Conservation (phyloP, 2,888 invertebrate genomes). For the Eumerus sabulonum region DNA sequence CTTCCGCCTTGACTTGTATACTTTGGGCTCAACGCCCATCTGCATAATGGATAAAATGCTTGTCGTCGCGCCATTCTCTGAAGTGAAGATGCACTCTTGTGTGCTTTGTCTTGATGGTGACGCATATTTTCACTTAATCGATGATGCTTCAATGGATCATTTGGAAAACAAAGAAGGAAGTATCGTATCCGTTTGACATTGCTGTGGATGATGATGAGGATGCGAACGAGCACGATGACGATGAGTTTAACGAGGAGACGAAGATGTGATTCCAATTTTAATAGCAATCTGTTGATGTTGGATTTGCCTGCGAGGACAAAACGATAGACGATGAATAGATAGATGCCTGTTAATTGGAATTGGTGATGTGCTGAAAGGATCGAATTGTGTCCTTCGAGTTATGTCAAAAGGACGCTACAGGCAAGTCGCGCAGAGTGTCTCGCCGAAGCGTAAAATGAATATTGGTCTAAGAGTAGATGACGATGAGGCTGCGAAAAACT, state of each 20-base stretch:
- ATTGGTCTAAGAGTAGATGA: no score
- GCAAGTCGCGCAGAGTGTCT: background rate
- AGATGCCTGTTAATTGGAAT: background rate
- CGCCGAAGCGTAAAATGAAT: no score
- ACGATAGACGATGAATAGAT: background rate
- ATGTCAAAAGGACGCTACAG: no score
- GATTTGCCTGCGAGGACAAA: constrained; percentile 13
- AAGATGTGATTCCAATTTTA: constrained; percentile 59
- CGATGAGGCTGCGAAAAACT: no score
- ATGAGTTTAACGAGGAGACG: constrained; percentile 40
- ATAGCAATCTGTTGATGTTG: constrained; percentile 56
- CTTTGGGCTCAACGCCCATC: constrained; percentile 37
- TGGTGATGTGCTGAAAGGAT: no score
- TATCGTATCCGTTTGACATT: constrained; percentile 51
- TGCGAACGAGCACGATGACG: constrained; percentile 37
- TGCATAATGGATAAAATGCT: constrained; percentile 63
- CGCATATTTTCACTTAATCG: constrained; percentile 62
- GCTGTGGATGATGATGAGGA: constrained; percentile 23
- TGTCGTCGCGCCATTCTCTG: constrained; percentile 40
- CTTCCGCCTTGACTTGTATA: constrained; percentile 1
- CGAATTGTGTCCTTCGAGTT: no score
- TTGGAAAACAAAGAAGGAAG: constrained; percentile 16
- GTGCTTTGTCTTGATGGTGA: constrained; percentile 42
- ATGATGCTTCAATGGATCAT: constrained; percentile 62
- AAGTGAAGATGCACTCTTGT: constrained; percentile 51